Conservation (phyloP, 2,113 vertebrate genomes). For the Callithrix jacchus region DNA sequence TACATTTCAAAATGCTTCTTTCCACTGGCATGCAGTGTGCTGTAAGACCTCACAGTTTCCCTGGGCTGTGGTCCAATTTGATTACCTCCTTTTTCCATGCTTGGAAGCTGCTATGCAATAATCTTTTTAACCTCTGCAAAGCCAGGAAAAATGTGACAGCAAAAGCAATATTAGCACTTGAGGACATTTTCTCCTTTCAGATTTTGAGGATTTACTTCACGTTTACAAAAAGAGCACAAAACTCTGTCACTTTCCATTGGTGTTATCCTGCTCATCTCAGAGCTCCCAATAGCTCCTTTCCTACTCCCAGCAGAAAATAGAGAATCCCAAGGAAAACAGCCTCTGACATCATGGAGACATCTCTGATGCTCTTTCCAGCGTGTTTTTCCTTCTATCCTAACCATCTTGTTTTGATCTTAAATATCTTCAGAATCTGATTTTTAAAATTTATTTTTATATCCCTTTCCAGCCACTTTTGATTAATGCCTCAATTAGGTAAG, state of each 20-base stretch:
- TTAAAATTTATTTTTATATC: background rate
- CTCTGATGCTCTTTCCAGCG: rapidly evolving
- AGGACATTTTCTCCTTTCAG: background rate
- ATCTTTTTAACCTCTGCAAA: constrained; percentile 43
- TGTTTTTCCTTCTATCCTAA: too few species aligned
- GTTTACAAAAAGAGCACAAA: background rate
- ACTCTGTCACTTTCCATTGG: background rate
- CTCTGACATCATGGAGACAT: too few species aligned
- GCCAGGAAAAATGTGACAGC: background rate
- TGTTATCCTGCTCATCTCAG: background rate
- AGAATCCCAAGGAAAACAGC: background rate
- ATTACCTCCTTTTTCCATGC: constrained; percentile 50
- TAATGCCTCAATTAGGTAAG: background rate
- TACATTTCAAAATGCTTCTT: background rate
- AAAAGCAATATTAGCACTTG: background rate
- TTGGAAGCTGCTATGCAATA: background rate
- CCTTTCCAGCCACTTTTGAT: background rate
- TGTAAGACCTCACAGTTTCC: background rate
- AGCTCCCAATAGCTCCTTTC: background rate
- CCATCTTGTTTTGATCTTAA: background rate
- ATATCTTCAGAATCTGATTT: background rate
- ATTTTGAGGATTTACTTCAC: background rate
- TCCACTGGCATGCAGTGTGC: background rate
- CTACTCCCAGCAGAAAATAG: rapidly evolving
- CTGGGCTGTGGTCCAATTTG: background rate